Evolutionary conservation across 2,888 invertebrate genomes (phyloP).

Genomic region (Trichogramma evanescens): DNA sequence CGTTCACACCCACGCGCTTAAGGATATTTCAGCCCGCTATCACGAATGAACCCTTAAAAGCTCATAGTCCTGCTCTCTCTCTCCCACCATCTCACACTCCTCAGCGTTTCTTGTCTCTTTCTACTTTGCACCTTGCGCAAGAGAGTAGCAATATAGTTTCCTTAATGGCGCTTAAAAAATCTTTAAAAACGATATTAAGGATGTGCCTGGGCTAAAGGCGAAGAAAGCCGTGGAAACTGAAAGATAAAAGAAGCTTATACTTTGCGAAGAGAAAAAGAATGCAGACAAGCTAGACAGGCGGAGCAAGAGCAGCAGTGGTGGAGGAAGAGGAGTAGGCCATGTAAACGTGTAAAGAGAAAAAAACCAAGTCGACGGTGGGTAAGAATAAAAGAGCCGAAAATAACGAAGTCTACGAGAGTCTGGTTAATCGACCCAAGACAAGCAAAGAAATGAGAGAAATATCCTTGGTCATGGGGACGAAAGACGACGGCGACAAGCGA

Average conservation of each 20-base stretch:
- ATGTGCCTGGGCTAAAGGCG: constrained; percentile 39
- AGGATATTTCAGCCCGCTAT: background rate
- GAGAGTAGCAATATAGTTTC: constrained; percentile 46
- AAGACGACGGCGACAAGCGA: constrained; percentile 1
- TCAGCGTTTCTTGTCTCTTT: too few species aligned
- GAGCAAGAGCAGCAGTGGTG: constrained; percentile 22
- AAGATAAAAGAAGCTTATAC: background rate
- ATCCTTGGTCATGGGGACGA: constrained; percentile 26
- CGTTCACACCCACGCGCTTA: background rate
- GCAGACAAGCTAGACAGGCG: constrained; percentile 15
- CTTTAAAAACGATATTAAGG: constrained; percentile 47
- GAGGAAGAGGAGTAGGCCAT: constrained; percentile 26
- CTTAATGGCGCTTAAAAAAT: constrained; percentile 47
- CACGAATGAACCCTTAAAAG: constrained; percentile 21
- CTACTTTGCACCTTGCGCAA: constrained; percentile 18
- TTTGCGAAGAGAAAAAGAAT: constrained; percentile 14
- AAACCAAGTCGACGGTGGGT: constrained; percentile 14
- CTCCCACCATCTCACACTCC: too few species aligned
- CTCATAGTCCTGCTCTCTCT: constrained; percentile 10
- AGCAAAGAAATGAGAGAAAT: constrained; percentile 47
- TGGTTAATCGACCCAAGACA: constrained; percentile 49
- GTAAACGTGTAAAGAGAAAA: constrained; percentile 15
- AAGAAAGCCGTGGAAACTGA: constrained; percentile 1
- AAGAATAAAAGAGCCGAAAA: constrained; percentile 16
- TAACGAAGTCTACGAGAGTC: constrained; percentile 26